A percentile compares a stretch with the other conserved stretches of the same genome.
These are phyloP conservation scores for Fundulus diaphanus DNA, from an alignment of 2,797 vertebrate species.

Conservation along the genomic window DNA sequence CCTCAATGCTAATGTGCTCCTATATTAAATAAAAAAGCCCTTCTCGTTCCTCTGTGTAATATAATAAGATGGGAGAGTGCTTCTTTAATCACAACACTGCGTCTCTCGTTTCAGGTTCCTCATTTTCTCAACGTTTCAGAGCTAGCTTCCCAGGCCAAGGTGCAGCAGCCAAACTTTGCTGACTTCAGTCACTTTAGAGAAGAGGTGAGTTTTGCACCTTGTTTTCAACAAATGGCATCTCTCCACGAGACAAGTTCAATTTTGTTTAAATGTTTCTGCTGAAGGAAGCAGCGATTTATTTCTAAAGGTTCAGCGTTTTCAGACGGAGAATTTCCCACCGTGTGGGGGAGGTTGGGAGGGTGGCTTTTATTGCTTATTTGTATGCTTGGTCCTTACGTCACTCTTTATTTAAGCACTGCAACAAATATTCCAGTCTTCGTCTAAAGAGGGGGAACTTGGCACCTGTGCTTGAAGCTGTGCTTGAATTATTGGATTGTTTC, in stretches of 20 bases:
- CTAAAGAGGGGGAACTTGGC: too few species aligned
- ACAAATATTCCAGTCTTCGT: too few species aligned
- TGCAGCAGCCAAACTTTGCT: conserved; percentile 75
- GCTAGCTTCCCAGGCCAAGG: conserved; percentile 57
- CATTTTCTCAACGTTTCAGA: conserved; percentile 64
- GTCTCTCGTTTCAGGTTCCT: conserved; percentile 65
- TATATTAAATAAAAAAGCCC: too few species aligned
- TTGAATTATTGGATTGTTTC: too few species aligned
- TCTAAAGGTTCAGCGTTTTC: neutral
- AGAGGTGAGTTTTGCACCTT: conserved; percentile 66
- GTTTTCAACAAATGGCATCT: neutral
- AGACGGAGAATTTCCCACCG: neutral
- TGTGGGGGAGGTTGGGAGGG: too few species aligned
- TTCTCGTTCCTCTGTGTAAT: neutral
- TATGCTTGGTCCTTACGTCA: too few species aligned
- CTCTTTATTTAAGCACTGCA: too few species aligned
- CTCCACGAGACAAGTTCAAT: neutral
- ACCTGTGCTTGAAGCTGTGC: too few species aligned
- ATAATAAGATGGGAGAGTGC: neutral
- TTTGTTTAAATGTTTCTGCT: neutral
- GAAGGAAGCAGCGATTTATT: conserved; percentile 6
- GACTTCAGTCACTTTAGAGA: conserved; percentile 83
- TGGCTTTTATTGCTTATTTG: too few species aligned
- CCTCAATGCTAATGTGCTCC: neutral
- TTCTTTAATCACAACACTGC: neutral